Evolutionary conservation across 2,888 invertebrate species (phyloP), one percentile per base, ranked within the genome.

Genomic region (Watsonalla binaria): DNA sequence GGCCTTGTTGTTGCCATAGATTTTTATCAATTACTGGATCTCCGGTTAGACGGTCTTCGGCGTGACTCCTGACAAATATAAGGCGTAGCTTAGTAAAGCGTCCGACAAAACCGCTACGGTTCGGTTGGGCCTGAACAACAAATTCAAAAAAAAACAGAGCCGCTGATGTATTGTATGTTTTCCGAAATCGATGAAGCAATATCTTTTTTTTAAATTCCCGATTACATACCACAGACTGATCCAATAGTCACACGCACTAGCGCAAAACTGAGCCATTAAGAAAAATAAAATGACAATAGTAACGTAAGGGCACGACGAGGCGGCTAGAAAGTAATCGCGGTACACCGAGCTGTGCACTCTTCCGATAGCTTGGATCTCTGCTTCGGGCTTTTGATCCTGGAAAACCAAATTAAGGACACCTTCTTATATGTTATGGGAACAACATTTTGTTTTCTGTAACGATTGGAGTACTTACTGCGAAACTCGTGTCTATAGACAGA

Each of bases 261-360:
- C 90, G 60, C 82, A 87, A 49, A 76, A 70, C 78, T 96, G 95
- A 5, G 94, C 92, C 4, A 93, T 50, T 0, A 95, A 7, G 56
- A 90, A 90, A 78, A 84, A 70, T 7, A 78, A 59, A n/a, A 72
- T 58, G 4, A 86, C 89, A 0, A 84, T 24, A 24, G 58, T 53
- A 7, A 80, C 82, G 55, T 72, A 75, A 2, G 75, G 70, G 49
- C 80, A 82, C 0, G 81, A 61, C 2, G 81, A 82, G 5, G 81
- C 87, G 0, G 86, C 79, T 57, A 80, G 60, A 58, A 87, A 86
- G 58, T 88, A 90, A 50, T 90, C 84, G n/a, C 72, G 78, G 57
- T 89, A 90, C 24, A 89, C 80, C 6, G 86, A 81, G 1, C 86
- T 74, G 14, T 69, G 70, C 5, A 90, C 90, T 52, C 90, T 72